Evolutionary conservation across 1,140 invertebrate species (phyloP).

Genomic region (Homalodisca vitripennis): DNA sequence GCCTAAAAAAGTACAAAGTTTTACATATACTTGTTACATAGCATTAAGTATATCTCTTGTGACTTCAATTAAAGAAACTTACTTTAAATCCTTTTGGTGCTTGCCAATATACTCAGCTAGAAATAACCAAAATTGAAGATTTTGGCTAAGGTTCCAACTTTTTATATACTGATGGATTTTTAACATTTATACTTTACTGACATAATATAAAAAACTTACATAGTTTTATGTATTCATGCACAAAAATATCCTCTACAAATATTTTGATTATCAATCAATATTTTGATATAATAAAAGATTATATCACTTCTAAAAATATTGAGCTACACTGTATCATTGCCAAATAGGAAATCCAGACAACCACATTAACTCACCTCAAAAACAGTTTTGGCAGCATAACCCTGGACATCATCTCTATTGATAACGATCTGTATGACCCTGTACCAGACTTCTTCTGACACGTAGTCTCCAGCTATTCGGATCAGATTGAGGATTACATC

Average conservation of each 20-base stretch:
- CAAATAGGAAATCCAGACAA: neutral
- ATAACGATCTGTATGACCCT: slow-evolving; percentile 99
- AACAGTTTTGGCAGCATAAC: slow-evolving; percentile 99
- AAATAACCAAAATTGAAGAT: no score
- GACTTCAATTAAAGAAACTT: no score
- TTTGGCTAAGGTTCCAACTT: no score
- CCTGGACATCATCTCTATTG: slow-evolving; percentile 98
- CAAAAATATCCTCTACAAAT: no score
- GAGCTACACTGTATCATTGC: neutral
- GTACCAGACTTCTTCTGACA: slow-evolving; percentile 98
- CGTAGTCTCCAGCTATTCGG: slow-evolving; percentile 99
- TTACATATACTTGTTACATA: no score
- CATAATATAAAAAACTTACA: no score
- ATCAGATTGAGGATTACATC: slow-evolving; percentile 99
- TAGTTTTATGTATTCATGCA: no score
- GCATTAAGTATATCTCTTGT: no score
- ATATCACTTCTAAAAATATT: neutral
- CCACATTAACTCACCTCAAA: slow-evolving; percentile 81
- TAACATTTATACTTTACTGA: no score
- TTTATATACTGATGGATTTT: no score
- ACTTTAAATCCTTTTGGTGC: no score
- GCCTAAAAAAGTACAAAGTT: slow-evolving; percentile 60
- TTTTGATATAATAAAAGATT: neutral
- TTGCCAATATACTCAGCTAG: no score
- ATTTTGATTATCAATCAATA: neutral